A percentile compares a stretch with the other conserved stretches of the same genome.
phyloP scores from a whole-genome alignment of 2,888 invertebrate species.

The Lepidonotus clava region DNA sequence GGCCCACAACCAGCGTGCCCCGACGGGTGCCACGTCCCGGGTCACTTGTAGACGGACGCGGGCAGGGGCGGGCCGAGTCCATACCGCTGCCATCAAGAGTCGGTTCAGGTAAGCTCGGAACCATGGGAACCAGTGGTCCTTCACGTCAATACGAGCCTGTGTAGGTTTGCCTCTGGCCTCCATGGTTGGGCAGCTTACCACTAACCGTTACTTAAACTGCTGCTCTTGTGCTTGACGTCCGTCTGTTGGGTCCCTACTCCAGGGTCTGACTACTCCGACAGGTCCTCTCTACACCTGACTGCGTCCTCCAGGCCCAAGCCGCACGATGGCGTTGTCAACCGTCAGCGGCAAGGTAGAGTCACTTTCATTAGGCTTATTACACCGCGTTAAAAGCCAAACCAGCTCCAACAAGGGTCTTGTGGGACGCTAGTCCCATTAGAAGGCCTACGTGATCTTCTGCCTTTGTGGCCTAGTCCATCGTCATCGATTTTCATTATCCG shows the following conservation, averaged over 20 bases:
- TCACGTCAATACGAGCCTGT: neutral
- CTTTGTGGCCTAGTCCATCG: neutral
- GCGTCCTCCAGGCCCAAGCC: too few relatives aligned
- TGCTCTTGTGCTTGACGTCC: too few relatives aligned
- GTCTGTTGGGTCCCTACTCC: too few relatives aligned
- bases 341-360: conserved; percentile 1
- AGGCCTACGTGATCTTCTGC: conserved; percentile 26
- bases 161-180: neutral
- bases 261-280: too few relatives aligned
- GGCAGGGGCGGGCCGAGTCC: neutral
- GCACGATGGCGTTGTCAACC: too few relatives aligned
- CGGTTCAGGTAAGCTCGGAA: neutral
- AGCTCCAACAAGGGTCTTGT: neutral
- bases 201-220: neutral
- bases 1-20: neutral
- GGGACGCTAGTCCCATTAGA: conserved; percentile 34
- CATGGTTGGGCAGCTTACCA: neutral
- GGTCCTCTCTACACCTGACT: too few relatives aligned
- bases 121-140: neutral
- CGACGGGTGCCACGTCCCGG: neutral
- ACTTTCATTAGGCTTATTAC: conserved; percentile 54
- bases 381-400: conserved; percentile 48
- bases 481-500: conserved; percentile 48
- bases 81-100: neutral
- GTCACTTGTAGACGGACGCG: neutral